phyloP scores from a whole-genome alignment of 2,888 invertebrate genomes.

The Lomographa bimaculata region DNA sequence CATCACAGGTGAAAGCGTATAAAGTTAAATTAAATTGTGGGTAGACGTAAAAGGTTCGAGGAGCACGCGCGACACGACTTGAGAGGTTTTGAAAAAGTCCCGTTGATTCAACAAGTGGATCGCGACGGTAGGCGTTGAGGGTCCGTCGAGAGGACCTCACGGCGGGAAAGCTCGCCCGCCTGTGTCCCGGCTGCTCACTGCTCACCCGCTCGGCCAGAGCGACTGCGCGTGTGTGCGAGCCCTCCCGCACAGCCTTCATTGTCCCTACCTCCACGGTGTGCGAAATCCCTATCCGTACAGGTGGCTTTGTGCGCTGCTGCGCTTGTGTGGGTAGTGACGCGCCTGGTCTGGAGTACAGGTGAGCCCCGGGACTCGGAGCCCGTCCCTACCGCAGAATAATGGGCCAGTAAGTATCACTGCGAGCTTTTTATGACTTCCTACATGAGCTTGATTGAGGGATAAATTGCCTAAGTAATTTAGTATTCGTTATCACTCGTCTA shows the following conservation, averaged over 20 bases:
- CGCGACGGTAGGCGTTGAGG: slow-evolving; percentile 64
- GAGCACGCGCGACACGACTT: slow-evolving; percentile 57
- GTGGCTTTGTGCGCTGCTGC: slow-evolving; percentile 31
- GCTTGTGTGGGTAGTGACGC: slow-evolving; percentile 60
- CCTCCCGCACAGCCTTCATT: slow-evolving; percentile 41
- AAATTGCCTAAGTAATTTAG: slow-evolving; percentile 4
- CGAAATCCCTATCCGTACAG: slow-evolving; percentile 19
- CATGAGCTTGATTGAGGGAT: slow-evolving; percentile 9
- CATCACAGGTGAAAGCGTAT: slow-evolving; percentile 64
- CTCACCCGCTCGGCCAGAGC: slow-evolving; percentile 37
- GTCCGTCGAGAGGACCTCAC: slow-evolving; percentile 56
- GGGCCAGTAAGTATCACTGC: slow-evolving; percentile 5
- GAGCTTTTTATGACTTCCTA: slow-evolving; percentile 9
- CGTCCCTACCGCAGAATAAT: slow-evolving; percentile 39
- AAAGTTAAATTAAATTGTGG: slow-evolving; percentile 36
- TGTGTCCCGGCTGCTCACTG: slow-evolving; percentile 52
- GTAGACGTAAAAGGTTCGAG: slow-evolving; percentile 28
- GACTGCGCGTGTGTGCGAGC: slow-evolving; percentile 29
- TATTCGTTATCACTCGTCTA: too few relatives aligned
- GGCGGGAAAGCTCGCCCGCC: slow-evolving; percentile 79
- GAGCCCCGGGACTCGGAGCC: slow-evolving; percentile 68
- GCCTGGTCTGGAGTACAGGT: slow-evolving; percentile 73
- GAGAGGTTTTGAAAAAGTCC: slow-evolving; percentile 56
- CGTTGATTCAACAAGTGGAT: slow-evolving; percentile 78
- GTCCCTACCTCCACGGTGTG: slow-evolving; percentile 32